A percentile compares a stretch with the other conserved stretches of the same genome.
These are phyloP conservation scores for Psilopogon haemacephalus DNA, from an alignment of 2,113 vertebrate genomes.

Conservation along the genomic window DNA sequence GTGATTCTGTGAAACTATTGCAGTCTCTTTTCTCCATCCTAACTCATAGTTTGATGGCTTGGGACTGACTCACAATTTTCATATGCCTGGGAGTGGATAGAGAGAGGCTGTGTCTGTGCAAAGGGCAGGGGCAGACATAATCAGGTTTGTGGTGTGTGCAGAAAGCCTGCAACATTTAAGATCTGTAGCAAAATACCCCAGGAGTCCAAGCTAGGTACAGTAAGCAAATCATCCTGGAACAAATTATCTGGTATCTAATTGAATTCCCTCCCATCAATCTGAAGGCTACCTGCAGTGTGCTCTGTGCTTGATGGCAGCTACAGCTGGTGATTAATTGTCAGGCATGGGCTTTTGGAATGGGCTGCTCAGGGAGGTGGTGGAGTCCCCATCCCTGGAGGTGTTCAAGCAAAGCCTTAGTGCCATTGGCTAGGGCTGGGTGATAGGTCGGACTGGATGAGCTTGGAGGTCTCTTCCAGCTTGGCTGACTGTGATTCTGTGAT, in stretches of 20 bases:
- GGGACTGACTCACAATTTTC: constrained; percentile 31
- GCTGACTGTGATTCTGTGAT: too few species aligned
- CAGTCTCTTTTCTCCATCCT: not conserved
- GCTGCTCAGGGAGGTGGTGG: too few species aligned
- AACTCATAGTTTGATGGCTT: not conserved
- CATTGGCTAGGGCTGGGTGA: too few species aligned
- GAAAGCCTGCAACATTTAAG: constrained; percentile 7
- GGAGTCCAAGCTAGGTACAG: not conserved
- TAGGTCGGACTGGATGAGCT: too few species aligned
- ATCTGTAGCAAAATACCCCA: constrained; percentile 6
- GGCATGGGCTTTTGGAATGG: too few species aligned
- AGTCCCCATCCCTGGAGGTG: too few species aligned
- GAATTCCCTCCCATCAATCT: constrained; percentile 17
- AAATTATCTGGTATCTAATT: constrained; percentile 6
- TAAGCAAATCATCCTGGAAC: constrained; percentile 37
- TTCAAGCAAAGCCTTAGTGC: too few species aligned
- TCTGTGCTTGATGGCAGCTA: not conserved
- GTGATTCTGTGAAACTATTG: too few species aligned
- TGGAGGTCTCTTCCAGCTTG: too few species aligned
- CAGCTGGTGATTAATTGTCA: not conserved
- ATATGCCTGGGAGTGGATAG: not conserved
- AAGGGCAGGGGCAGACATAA: constrained; percentile 18
- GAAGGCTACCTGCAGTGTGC: not conserved
- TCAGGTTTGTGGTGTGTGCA: constrained; percentile 5
- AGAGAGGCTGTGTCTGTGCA: not conserved